These are phyloP conservation scores for Sweltsa coloradensis DNA, from an alignment of 1,140 invertebrate species.

Conservation along the genomic window DNA sequence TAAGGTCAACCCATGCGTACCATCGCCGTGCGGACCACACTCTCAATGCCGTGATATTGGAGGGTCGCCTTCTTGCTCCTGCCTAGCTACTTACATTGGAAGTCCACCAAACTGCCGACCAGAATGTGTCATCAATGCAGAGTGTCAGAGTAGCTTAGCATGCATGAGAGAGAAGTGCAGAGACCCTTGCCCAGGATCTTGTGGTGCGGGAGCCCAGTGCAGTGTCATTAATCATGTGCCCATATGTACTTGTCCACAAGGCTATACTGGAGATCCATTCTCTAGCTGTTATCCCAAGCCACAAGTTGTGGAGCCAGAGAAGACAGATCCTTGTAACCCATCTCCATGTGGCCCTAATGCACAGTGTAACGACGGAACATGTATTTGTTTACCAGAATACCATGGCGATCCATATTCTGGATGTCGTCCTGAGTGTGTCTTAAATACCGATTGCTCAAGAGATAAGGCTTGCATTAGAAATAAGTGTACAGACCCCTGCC, in stretches of 20 bases:
- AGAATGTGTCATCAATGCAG: constrained; percentile 56
- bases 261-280: constrained; percentile 45
- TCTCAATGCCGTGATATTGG: constrained; percentile 39
- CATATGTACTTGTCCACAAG: constrained; percentile 38
- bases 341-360: constrained; percentile 71
- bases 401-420: constrained; percentile 49
- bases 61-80: constrained; percentile 38
- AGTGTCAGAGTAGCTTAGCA: constrained; percentile 54
- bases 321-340: constrained; percentile 46
- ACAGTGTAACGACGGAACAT: constrained; percentile 46
- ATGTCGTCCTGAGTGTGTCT: constrained; percentile 53
- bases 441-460: constrained; percentile 52
- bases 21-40: constrained; percentile 42
- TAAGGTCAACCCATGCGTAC: constrained; percentile 30
- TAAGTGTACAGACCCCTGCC: constrained; percentile 55
- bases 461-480: constrained; percentile 52
- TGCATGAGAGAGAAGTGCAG: constrained; percentile 59
- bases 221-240: constrained; percentile 40
- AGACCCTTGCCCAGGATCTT: constrained; percentile 58
- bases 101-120: constrained; percentile 55
- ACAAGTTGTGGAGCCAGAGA: constrained; percentile 1
- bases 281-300: constrained; percentile 28
- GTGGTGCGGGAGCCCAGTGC: constrained; percentile 48
- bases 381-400: constrained; percentile 41
- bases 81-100: constrained; percentile 42